A percentile compares a stretch with the other conserved stretches of the same genome.
phyloP scores from a whole-genome alignment of 2,888 invertebrate species.

The Netelia melanura region DNA sequence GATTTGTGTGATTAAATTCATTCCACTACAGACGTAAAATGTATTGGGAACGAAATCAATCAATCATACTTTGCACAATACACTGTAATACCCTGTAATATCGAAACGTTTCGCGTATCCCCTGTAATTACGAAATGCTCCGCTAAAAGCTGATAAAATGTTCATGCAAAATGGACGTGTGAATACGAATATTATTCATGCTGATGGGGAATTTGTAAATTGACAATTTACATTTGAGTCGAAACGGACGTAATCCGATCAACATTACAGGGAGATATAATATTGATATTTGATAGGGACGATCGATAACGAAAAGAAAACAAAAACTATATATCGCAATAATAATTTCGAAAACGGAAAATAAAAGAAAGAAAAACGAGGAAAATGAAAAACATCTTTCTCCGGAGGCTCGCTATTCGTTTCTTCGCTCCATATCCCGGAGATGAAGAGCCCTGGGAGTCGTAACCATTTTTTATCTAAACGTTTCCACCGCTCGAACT shows the following conservation, averaged over 20 bases:
- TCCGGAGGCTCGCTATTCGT: conserved; percentile 75
- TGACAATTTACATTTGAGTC: too few relatives aligned
- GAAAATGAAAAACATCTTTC: conserved; percentile 49
- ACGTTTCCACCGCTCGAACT: conserved; percentile 71
- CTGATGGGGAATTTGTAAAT: not conserved
- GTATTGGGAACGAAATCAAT: too few relatives aligned
- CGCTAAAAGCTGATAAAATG: not conserved
- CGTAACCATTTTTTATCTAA: conserved; percentile 78
- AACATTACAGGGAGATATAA: too few relatives aligned
- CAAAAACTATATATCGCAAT: conserved; percentile 15
- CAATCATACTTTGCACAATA: too few relatives aligned
- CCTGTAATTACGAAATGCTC: not conserved
- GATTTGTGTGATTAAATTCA: too few relatives aligned
- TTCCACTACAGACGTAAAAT: too few relatives aligned
- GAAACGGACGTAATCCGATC: too few relatives aligned
- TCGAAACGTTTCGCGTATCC: not conserved
- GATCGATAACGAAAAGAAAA: not conserved
- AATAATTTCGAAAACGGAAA: conserved; percentile 79
- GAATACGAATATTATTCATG: not conserved
- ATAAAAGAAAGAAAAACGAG: conserved; percentile 21
- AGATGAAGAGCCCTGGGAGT: conserved; percentile 72
- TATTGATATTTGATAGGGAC: not conserved
- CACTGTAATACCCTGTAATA: too few relatives aligned
- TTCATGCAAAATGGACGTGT: not conserved
- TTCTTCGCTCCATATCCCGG: conserved; percentile 76